These are phyloP conservation scores for Xiphophorus maculatus DNA, from an alignment of 2,113 vertebrate genomes.

Conservation along the genomic window DNA sequence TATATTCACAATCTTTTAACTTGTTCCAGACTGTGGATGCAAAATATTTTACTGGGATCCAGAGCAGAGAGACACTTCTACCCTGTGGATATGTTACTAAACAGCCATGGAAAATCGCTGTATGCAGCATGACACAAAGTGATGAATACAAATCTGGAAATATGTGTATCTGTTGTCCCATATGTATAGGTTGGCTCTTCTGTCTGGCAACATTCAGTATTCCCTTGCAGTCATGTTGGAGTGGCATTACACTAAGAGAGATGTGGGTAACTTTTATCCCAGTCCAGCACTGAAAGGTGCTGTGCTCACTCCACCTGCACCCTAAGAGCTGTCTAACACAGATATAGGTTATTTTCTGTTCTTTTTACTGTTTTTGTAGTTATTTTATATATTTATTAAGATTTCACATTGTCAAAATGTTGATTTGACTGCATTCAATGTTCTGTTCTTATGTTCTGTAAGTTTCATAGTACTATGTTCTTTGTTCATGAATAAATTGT, in stretches of 20 bases:
- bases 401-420: too few relatives aligned
- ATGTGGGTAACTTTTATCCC: slow-evolving; percentile 24
- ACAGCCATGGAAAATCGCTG: slow-evolving; percentile 10
- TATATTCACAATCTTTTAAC: background rate
- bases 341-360: background rate
- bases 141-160: slow-evolving; percentile 17
- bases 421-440: too few relatives aligned
- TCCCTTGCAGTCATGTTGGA: slow-evolving; percentile 12
- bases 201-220: slow-evolving; percentile 8
- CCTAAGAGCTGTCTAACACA: background rate
- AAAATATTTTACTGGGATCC: background rate
- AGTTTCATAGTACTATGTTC: too few relatives aligned
- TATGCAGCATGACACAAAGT: background rate
- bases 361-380: background rate
- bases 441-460: too few relatives aligned
- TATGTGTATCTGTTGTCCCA: slow-evolving; percentile 21
- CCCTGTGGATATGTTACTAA: slow-evolving; percentile 5
- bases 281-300: background rate
- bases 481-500: too few relatives aligned
- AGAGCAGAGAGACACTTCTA: background rate
- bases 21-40: background rate
- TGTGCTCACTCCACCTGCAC: background rate
- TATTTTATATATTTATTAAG: too few relatives aligned
- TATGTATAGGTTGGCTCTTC: slow-evolving; percentile 23
- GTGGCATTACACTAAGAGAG: slow-evolving; percentile 20